Percentiles rank a stretch among this genome's conserved stretches.
Evolutionary conservation across 2,888 invertebrate species (phyloP).

Genomic region (Omphaloscelis lunosa): DNA sequence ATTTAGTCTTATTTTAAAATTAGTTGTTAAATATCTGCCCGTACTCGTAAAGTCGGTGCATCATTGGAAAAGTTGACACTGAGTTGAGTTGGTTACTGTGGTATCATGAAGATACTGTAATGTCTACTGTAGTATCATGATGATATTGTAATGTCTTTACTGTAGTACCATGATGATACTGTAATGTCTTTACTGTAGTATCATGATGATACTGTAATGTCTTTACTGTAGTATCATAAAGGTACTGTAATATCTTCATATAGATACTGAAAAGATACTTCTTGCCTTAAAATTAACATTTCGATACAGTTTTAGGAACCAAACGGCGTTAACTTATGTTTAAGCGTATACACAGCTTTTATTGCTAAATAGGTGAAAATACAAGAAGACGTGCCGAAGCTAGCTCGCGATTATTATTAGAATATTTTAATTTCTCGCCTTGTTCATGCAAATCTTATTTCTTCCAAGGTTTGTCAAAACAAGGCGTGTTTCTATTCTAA

Average conservation of each 20-base stretch:
- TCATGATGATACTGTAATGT: too few species aligned
- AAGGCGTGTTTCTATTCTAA: conserved; percentile 31
- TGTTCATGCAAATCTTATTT: conserved; percentile 55
- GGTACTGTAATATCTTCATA: too few species aligned
- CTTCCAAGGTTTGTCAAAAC: conserved; percentile 55
- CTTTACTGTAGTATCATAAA: too few species aligned
- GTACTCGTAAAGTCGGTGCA: too few species aligned
- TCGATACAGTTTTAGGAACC: conserved; percentile 47
- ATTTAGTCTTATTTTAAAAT: background rate
- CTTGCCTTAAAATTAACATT: conserved; percentile 52
- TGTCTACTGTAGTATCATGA: too few species aligned
- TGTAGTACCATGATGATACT: too few species aligned
- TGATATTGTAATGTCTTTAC: too few species aligned
- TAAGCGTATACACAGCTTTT: conserved; percentile 67
- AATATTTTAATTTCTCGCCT: conserved; percentile 32
- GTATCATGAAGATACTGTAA: background rate
- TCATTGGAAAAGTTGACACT: background rate
- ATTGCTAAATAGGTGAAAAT: conserved; percentile 53
- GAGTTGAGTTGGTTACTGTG: too few species aligned
- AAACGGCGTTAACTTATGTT: conserved; percentile 54
- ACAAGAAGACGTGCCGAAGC: conserved; percentile 57
- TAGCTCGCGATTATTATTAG: conserved; percentile 35
- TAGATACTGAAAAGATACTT: background rate
- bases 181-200: too few species aligned
- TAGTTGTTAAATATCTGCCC: background rate